Percentiles rank a stretch among this genome's conserved stretches.
These are phyloP conservation scores for Ostrea denselamellosa DNA, from an alignment of 1,140 invertebrate genomes.

Conservation along the genomic window DNA sequence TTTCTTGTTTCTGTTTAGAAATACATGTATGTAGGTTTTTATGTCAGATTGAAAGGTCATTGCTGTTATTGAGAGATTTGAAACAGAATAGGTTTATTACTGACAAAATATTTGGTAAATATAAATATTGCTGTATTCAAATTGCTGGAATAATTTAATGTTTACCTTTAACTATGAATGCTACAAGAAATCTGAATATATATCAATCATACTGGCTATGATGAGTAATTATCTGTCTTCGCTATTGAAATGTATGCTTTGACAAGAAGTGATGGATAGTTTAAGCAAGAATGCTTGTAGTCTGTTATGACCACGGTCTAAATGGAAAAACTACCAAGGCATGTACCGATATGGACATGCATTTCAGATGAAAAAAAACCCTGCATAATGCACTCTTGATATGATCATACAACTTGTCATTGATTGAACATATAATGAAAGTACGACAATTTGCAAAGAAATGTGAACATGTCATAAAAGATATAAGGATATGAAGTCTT, in stretches of 20 bases:
- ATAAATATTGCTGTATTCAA: too few species aligned
- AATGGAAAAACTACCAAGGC: neutral
- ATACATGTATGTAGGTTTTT: too few species aligned
- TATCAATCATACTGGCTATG: neutral
- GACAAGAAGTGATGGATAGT: conserved; percentile 6
- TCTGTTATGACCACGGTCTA: neutral
- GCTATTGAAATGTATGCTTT: conserved; percentile 20
- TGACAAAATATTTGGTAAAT: too few species aligned
- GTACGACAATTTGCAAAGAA: too few species aligned
- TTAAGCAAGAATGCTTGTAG: neutral
- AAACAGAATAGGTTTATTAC: too few species aligned
- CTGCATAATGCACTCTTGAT: neutral
- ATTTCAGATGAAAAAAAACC: neutral
- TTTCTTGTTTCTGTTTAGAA: too few species aligned
- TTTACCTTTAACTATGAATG: too few species aligned
- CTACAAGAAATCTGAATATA: neutral
- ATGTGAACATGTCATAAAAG: too few species aligned
- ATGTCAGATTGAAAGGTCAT: too few species aligned
- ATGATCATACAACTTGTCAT: neutral
- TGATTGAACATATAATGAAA: neutral
- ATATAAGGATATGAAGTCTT: too few species aligned
- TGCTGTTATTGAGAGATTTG: too few species aligned
- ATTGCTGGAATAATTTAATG: too few species aligned
- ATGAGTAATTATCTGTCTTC: conserved; percentile 22
- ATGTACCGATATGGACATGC: neutral